Evolutionary conservation across 2,113 vertebrate genomes (phyloP).

Genomic region (Hippocampus guttulatus): DNA sequence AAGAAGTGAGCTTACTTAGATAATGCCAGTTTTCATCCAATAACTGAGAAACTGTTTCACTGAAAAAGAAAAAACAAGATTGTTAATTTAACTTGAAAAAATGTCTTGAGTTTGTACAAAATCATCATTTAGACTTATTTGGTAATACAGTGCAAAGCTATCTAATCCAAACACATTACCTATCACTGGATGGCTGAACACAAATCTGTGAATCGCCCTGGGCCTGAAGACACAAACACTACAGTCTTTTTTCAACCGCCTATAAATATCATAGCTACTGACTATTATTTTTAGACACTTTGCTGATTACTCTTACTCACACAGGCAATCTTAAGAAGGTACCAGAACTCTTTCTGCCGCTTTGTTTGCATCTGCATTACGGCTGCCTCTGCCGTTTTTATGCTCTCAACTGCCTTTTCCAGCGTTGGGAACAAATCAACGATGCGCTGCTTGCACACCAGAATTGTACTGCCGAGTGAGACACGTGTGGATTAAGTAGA

Average conservation of each 20-base stretch:
- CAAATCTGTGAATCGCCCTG: slow-evolving; percentile 76
- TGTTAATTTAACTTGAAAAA: not conserved
- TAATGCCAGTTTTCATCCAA: slow-evolving; percentile 87
- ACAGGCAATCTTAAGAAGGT: slow-evolving; percentile 93
- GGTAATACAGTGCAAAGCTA: not conserved
- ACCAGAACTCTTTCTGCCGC: slow-evolving; percentile 96
- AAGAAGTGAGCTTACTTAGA: slow-evolving; percentile 81
- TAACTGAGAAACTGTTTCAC: slow-evolving; percentile 77
- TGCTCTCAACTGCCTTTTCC: slow-evolving; percentile 84
- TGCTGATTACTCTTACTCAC: slow-evolving; percentile 71
- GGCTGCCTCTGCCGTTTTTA: slow-evolving; percentile 85
- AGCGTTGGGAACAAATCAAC: slow-evolving; percentile 91
- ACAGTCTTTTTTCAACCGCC: not conserved
- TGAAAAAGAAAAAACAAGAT: slow-evolving; percentile 46
- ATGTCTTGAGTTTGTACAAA: not conserved
- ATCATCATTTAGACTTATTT: not conserved
- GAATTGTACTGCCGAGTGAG: slow-evolving; percentile 77
- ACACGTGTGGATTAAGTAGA: not conserved
- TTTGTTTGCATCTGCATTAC: slow-evolving; percentile 97
- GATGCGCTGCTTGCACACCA: slow-evolving; percentile 93
- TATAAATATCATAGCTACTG: not conserved
- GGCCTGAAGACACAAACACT: slow-evolving; percentile 67
- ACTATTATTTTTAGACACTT: not conserved
- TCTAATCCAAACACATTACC: slow-evolving; percentile 60
- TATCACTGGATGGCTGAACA: slow-evolving; percentile 68